Evolutionary conservation across 2,888 invertebrate species (phyloP), one percentile per base, ranked within the genome.

Genomic region (Liopterus haemorrhoidalis): DNA sequence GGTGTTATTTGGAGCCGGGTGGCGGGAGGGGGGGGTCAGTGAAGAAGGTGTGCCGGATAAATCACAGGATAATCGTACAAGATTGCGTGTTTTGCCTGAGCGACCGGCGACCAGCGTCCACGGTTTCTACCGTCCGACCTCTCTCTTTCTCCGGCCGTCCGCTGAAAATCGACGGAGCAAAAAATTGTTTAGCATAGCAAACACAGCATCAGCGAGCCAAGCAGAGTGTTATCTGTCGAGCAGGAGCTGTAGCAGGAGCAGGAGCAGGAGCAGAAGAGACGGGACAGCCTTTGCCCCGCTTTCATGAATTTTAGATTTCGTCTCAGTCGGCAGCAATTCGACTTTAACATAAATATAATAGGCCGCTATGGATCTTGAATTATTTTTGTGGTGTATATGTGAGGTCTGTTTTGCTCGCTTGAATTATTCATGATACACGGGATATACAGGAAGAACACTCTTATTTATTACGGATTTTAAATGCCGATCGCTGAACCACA

Each of bases 61-160:
- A 56, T 56, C 54, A 54, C 49, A 53, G 56, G 54, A 56, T 56
- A 56, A 54, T 52, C 52, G 56, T 47, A 42, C 45, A 53, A 56
- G 56, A 56, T 56, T 56, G 56, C 54, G 52, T 52, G 52, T 48
- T 49, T 15, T 30, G n/a, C 48, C 44, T 44, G 50, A 49, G 49
- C 45, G 47, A 48, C 50, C 49, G 44, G 46, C 41, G 51, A 39
- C 50, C 48, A 40, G 32, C 35, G 46, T 42, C 42, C 19, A n/a
- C n/a, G n/a, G n/a, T n/a, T n/a, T n/a, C n/a, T n/a, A n/a, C n/a
- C n/a, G n/a, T n/a, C n/a, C n/a, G n/a, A n/a, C n/a, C n/a, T n/a
- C n/a, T n/a, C n/a, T n/a, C n/a, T n/a, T 20, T 22, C 5, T 33
- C 11, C n/a, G 9, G 16, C 24, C 25, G 11, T 11, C 20, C 27